phyloP scores from a whole-genome alignment of 2,113 vertebrate genomes.

The Mionectes macconnelli region DNA sequence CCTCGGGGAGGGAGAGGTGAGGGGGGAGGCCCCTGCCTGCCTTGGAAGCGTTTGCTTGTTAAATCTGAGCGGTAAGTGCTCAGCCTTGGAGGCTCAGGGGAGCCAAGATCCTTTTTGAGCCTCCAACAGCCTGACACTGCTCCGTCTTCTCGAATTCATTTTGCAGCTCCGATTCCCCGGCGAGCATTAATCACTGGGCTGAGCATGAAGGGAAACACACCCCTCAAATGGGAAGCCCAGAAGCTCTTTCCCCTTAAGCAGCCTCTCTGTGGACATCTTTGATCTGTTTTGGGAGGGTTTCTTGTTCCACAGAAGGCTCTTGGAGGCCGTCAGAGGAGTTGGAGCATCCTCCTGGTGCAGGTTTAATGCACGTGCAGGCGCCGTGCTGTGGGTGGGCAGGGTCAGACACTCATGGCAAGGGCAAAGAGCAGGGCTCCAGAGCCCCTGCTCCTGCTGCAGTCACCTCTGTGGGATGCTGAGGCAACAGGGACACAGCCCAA shows the following conservation, averaged over 20 bases:
- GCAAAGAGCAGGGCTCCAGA: background rate
- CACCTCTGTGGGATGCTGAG: background rate
- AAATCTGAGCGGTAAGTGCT: slow-evolving; percentile 42
- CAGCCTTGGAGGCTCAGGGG: slow-evolving; percentile 26
- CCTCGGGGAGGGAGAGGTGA: background rate
- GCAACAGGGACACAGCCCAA: too few species aligned
- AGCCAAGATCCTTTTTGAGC: slow-evolving; percentile 33
- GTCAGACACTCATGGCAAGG: background rate
- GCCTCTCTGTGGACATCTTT: slow-evolving; percentile 6
- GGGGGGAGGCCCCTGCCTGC: background rate
- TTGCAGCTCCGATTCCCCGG: background rate
- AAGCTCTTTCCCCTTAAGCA: slow-evolving; percentile 18
- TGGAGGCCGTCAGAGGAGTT: background rate
- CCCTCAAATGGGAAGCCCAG: slow-evolving; percentile 41
- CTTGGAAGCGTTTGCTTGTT: slow-evolving; percentile 22
- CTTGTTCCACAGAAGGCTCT: background rate
- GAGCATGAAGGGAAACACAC: slow-evolving; percentile 32
- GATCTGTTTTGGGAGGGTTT: background rate
- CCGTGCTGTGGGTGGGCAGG: background rate
- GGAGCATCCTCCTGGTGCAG: background rate
- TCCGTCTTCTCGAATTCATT: slow-evolving; percentile 47
- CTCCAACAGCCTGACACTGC: slow-evolving; percentile 39
- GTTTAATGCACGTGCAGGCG: rapidly evolving
- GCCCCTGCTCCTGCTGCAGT: background rate
- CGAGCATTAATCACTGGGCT: slow-evolving; percentile 25